Conservation (phyloP, 2,113 vertebrate species). For the Rattus norvegicus region GRCr8 NC_086039.1:134016501-134017000, state of each 20-base stretch:
- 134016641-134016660: not conserved
- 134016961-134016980: conserved; percentile 2
- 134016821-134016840: not conserved
- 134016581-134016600: not conserved
- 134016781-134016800: not conserved
- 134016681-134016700: not conserved
- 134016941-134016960: not conserved
- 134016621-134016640: not conserved
- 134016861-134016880: not conserved
- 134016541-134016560: conserved; percentile 2
- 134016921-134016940: not conserved
- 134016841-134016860: not conserved
- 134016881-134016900: not conserved
- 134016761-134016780: not conserved
- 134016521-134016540: not conserved
- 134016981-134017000: not conserved
- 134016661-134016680: not conserved
- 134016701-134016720: not conserved
- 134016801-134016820: not conserved
- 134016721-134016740: not conserved
- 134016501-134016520: not conserved
- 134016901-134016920: not conserved
- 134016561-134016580: not conserved
- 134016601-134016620: not conserved
- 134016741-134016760: not conserved